Evolutionary conservation across 2,113 vertebrate genomes (phyloP), one percentile per base, ranked within the genome.

Genomic region (Clarias batrachus): DNA sequence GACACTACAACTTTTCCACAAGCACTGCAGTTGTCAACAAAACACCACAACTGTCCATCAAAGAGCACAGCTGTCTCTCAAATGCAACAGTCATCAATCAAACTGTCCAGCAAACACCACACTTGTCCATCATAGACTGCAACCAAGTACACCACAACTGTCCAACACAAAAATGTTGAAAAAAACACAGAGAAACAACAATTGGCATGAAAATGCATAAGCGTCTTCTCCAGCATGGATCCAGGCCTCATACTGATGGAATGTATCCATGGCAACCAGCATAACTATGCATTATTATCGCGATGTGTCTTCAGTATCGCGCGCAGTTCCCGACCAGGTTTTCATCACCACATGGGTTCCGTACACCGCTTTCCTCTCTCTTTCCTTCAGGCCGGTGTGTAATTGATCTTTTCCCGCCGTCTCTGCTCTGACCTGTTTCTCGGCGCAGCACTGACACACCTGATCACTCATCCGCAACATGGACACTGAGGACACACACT

Each of bases 391-490:
- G 48, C 27, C 74, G 16, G 23, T 16, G 37, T 23, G 21, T 76
- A 54, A 54, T 52, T 76, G 74, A 77, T 56, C 9, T 77, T 56
- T 17, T 27, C 25, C 23, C 48, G 17, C 52, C 52, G 13, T 77
- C 48, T 77, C 48, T n/a, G 27, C 74, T 9, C 74, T 77, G 74
- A 77, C 74, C 74, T 77, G 74, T 56, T 56, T 77, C 25, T 77
- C 48, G 56, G 25, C 3, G 74, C 48, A 27, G 74, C 23, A 56
- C 74, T 77, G 74, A 77, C 74, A 77, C 74, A 77, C 74, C 74
- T 77, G 74, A 77, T 77, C 74, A 56, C 74, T 77, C 74, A 77
- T 77, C 74, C 74, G 52, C 74, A 77, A 77, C 74, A 77, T n/a
- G 5, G 23, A 77, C 74, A 77, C 41, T 1, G 41, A 76, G 73